Conservation (phyloP, 2,113 vertebrate species). For the Apteryx mantelli region DNA sequence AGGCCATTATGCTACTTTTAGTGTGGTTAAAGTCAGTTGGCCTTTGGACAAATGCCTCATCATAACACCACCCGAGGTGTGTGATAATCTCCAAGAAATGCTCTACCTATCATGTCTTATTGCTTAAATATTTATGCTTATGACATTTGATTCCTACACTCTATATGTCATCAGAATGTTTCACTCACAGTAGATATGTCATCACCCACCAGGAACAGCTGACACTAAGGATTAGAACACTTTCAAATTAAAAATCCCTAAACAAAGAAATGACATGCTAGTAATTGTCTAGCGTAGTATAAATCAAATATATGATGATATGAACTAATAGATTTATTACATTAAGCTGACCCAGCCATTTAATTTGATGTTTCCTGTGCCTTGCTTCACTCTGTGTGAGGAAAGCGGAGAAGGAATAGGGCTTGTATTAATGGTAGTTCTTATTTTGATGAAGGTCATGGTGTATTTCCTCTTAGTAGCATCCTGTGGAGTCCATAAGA, state of each 20-base stretch:
- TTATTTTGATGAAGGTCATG: constrained; percentile 22
- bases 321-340: constrained; percentile 69
- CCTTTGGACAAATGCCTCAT: constrained; percentile 69
- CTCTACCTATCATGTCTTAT: constrained; percentile 76
- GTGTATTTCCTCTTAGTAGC: constrained; percentile 7
- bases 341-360: constrained; percentile 64
- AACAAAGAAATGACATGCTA: constrained; percentile 74
- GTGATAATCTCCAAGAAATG: constrained; percentile 72
- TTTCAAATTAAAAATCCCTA: constrained; percentile 74
- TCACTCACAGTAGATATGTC: constrained; percentile 74
- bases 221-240: constrained; percentile 76
- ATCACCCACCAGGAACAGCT: constrained; percentile 74
- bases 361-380: constrained; percentile 45
- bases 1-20: constrained; percentile 43
- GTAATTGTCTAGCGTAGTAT: constrained; percentile 66
- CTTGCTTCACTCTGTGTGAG: neutral
- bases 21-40: constrained; percentile 46
- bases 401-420: constrained; percentile 25
- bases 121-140: constrained; percentile 78
- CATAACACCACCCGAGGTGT: constrained; percentile 71
- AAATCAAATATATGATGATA: constrained; percentile 70
- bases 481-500: neutral
- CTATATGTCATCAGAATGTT: constrained; percentile 76
- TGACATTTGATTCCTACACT: constrained; percentile 74
- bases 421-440: neutral